Conservation (phyloP, 2,797 vertebrate species). For the Delichon dasypus region DNA sequence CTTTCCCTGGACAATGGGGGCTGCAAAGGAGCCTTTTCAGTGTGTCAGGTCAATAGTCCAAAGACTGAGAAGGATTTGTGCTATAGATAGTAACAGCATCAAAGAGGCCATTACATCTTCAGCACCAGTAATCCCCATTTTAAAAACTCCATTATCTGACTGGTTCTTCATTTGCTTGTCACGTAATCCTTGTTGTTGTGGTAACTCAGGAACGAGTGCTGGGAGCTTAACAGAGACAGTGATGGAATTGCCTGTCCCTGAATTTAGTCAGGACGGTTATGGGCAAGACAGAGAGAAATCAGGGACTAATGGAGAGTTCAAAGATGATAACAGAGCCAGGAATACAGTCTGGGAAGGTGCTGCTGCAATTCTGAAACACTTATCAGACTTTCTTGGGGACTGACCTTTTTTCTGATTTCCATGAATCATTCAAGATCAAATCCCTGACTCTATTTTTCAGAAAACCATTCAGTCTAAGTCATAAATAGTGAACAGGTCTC, state of each 20-base stretch:
- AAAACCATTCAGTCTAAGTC: background rate
- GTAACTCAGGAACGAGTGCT: background rate
- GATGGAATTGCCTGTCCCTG: conserved; percentile 26
- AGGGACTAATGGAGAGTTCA: background rate
- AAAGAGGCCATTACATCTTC: conserved; percentile 53
- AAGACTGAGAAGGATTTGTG: conserved; percentile 53
- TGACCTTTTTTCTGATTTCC: background rate
- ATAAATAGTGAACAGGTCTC: background rate
- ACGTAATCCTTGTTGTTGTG: conserved; percentile 55
- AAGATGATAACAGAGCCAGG: background rate
- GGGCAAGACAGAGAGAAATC: background rate
- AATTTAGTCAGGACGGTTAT: background rate
- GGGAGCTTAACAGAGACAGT: conserved; percentile 12
- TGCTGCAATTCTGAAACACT: background rate
- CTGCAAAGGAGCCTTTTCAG: conserved; percentile 52
- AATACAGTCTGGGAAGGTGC: background rate
- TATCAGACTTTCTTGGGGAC: background rate
- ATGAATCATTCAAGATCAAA: conserved; percentile 25
- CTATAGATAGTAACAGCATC: conserved; percentile 63
- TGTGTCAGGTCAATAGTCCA: conserved; percentile 42
- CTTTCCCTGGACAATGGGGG: conserved; percentile 10
- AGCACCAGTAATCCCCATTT: conserved; percentile 55
- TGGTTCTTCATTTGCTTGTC: conserved; percentile 60
- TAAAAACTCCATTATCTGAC: conserved; percentile 63
- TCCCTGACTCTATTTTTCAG: background rate